Evolutionary conservation across 2,797 vertebrate genomes (phyloP).

Genomic region (Phylloscopus collybita): DNA sequence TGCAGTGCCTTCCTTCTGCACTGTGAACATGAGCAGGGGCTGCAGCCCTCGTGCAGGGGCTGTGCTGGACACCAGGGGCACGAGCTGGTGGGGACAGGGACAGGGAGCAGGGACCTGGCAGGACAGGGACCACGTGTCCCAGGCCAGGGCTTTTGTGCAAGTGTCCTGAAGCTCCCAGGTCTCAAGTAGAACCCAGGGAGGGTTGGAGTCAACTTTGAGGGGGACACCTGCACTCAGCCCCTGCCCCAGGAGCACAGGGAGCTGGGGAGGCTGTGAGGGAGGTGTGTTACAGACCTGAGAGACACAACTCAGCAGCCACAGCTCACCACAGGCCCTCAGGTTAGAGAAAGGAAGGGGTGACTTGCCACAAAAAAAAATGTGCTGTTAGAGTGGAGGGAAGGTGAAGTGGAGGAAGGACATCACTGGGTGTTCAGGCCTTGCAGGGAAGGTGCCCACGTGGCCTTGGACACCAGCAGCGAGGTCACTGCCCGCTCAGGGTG

Average conservation of each 20-base stretch:
- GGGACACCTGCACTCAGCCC: not conserved
- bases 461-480: not conserved
- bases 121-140: rapidly evolving
- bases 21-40: rapidly evolving
- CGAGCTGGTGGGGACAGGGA: not conserved
- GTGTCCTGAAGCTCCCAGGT: not conserved
- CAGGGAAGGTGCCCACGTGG: not conserved
- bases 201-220: not conserved
- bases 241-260: not conserved
- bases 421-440: not conserved
- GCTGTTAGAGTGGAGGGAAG: not conserved
- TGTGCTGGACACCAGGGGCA: not conserved
- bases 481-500: not conserved
- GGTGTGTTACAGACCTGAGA: not conserved
- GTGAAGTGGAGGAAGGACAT: not conserved
- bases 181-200: not conserved
- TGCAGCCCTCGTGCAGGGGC: not conserved
- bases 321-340: not conserved
- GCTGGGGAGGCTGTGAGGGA: not conserved
- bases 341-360: not conserved
- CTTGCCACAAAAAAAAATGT: not conserved
- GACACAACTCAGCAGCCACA: not conserved
- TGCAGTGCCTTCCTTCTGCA: not conserved
- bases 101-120: not conserved
- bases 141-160: not conserved